Percentiles rank a stretch among this genome's conserved stretches.
phyloP scores from a whole-genome alignment of 2,113 vertebrate genomes.

The Coracopsis vasa region DNA sequence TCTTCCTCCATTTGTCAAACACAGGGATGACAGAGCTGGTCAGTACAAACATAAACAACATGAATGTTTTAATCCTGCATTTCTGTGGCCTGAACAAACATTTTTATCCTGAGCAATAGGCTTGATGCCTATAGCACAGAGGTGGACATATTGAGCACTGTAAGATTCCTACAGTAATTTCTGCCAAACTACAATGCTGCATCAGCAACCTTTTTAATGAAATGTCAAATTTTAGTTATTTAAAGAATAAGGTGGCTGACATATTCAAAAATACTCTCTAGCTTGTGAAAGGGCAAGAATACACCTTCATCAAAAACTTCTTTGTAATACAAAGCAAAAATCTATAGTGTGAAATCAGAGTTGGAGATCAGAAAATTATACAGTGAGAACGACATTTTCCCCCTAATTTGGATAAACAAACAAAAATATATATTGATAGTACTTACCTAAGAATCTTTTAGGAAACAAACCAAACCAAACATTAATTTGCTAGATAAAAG shows the following conservation, averaged over 20 bases:
- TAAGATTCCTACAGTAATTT: not conserved
- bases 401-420: not conserved
- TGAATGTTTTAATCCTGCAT: not conserved
- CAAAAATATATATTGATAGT: not conserved
- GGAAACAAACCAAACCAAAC: not conserved
- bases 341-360: not conserved
- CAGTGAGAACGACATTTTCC: not conserved
- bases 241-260: not conserved
- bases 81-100: not conserved
- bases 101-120: not conserved
- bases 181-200: not conserved
- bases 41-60: not conserved
- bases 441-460: not conserved
- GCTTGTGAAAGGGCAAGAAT: constrained; percentile 1
- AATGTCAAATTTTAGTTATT: not conserved
- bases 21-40: not conserved
- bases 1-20: not conserved
- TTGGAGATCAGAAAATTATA: not conserved
- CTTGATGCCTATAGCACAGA: not conserved
- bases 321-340: not conserved
- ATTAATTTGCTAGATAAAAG: not conserved
- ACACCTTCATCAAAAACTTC: not conserved
- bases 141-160: not conserved
- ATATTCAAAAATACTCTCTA: constrained; percentile 18
- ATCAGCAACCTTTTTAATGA: constrained; percentile 17